A percentile compares a stretch with the other conserved stretches of the same genome.
Conservation (phyloP, 2,888 invertebrate species). For the Corythucha ciliata region DNA sequence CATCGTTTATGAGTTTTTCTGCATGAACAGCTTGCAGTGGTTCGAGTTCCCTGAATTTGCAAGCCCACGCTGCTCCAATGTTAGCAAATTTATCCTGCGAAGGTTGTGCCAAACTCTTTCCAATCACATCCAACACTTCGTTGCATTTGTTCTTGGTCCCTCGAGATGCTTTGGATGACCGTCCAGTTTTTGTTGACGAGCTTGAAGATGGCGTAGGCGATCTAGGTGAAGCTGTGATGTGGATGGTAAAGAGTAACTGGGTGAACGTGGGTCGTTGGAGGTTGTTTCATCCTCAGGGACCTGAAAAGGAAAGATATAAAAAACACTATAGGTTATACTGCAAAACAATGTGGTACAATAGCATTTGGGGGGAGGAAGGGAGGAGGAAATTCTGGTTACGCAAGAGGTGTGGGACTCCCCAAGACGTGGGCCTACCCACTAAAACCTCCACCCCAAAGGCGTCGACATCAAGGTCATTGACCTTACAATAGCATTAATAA, state of each 20-base stretch:
- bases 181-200: not conserved
- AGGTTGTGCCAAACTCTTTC: not conserved
- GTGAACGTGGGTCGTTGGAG: not conserved
- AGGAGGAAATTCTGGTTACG: too few relatives aligned
- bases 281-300: slow-evolving; percentile 3
- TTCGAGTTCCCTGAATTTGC: slow-evolving; percentile 1
- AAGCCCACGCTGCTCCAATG: slow-evolving; percentile 7
- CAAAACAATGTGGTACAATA: slow-evolving; percentile 1
- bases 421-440: too few relatives aligned
- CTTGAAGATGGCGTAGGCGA: not conserved
- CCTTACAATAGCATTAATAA: not conserved
- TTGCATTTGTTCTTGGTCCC: slow-evolving; percentile 3
- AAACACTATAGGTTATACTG: slow-evolving; percentile 6
- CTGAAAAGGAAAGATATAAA: slow-evolving; percentile 1
- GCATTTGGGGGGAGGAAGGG: too few relatives aligned
- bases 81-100: slow-evolving; percentile 4
- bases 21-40: slow-evolving; percentile 6
- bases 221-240: not conserved
- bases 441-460: too few relatives aligned
- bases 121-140: slow-evolving; percentile 8
- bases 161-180: slow-evolving; percentile 4
- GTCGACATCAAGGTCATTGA: too few relatives aligned
- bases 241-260: not conserved
- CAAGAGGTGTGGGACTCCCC: too few relatives aligned
- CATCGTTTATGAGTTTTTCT: slow-evolving; percentile 3